A percentile compares a stretch with the other conserved stretches of the same genome.
These are phyloP conservation scores for Merops nubicus DNA, from an alignment of 2,113 vertebrate genomes.

Conservation along the genomic window DNA sequence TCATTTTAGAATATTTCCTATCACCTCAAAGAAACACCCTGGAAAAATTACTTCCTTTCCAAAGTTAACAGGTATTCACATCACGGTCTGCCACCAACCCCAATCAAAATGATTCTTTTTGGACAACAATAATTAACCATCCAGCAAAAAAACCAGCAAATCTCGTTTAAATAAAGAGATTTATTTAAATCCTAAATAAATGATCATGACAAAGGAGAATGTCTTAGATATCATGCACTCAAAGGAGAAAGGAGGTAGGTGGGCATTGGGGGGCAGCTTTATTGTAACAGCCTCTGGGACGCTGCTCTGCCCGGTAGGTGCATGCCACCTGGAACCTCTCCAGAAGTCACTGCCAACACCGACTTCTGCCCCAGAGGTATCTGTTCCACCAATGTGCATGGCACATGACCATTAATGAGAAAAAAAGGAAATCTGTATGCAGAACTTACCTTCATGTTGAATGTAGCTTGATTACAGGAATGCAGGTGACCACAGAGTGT, in stretches of 20 bases:
- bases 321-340: not conserved
- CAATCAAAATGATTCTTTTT: not conserved
- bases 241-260: not conserved
- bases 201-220: not conserved
- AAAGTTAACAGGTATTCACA: not conserved
- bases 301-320: not conserved
- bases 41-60: not conserved
- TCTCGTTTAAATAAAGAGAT: not conserved
- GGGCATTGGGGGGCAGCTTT: not conserved
- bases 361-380: not conserved
- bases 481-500: constrained; percentile 82
- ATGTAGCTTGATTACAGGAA: constrained; percentile 80
- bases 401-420: not conserved
- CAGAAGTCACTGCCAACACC: not conserved
- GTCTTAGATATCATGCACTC: not conserved
- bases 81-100: not conserved
- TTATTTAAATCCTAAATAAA: not conserved
- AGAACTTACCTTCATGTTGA: constrained; percentile 66
- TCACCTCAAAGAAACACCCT: not conserved
- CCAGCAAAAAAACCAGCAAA: not conserved
- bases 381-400: not conserved
- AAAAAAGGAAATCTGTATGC: rapidly evolving
- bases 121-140: not conserved
- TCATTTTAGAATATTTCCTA: not conserved
- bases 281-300: not conserved